These are phyloP conservation scores for Toxotes chatareus DNA, from an alignment of 2,113 vertebrate species.

Conservation along the genomic window DNA sequence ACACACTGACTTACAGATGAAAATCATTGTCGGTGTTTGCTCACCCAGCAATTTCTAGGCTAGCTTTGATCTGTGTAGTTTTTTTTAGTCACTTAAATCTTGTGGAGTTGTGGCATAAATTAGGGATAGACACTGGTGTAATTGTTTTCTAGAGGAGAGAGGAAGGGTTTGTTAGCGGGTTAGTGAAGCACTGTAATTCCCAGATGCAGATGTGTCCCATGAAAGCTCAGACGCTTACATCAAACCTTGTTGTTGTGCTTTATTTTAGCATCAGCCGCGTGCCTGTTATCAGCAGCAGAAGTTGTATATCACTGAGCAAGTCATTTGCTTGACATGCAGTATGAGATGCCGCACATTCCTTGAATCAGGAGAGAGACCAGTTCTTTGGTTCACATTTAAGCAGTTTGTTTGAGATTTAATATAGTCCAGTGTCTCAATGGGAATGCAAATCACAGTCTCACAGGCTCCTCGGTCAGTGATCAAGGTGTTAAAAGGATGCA, in stretches of 20 bases:
- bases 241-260: slow-evolving; percentile 39
- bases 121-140: slow-evolving; percentile 84
- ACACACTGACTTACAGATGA: slow-evolving; percentile 92
- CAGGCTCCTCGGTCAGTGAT: slow-evolving; percentile 52
- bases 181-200: slow-evolving; percentile 33
- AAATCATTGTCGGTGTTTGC: slow-evolving; percentile 91
- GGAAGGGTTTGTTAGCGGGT: slow-evolving; percentile 49
- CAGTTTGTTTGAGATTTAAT: slow-evolving; percentile 53
- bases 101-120: slow-evolving; percentile 76
- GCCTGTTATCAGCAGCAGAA: slow-evolving; percentile 24
- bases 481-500: slow-evolving; percentile 38
- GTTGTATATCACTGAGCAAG: slow-evolving; percentile 5
- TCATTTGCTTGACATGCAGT: slow-evolving; percentile 36
- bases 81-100: slow-evolving; percentile 89
- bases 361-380: slow-evolving; percentile 4
- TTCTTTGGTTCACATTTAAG: slow-evolving; percentile 34
- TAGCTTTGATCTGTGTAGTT: slow-evolving; percentile 93
- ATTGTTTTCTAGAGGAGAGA: slow-evolving; percentile 82
- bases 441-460: slow-evolving; percentile 59
- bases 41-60: slow-evolving; percentile 92
- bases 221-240: slow-evolving; percentile 28
- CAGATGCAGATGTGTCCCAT: slow-evolving; percentile 21
- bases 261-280: slow-evolving; percentile 27
- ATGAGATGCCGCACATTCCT: slow-evolving; percentile 11
- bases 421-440: slow-evolving; percentile 44